These are phyloP conservation scores for Phoxinus phoxinus DNA, from an alignment of 2,113 vertebrate genomes.

Conservation along the genomic window DNA sequence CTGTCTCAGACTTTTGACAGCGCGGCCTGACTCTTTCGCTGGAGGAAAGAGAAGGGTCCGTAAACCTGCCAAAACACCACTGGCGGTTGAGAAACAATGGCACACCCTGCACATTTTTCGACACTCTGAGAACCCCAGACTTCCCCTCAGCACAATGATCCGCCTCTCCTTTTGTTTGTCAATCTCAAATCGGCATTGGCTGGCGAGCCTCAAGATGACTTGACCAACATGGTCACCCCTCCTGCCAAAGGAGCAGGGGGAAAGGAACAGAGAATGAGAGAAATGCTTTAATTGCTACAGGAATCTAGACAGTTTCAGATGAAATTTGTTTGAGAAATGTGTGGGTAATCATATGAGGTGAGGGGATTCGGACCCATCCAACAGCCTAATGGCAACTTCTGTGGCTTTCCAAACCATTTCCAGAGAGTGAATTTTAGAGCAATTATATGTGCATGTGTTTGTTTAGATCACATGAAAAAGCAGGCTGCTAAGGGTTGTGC, in stretches of 20 bases:
- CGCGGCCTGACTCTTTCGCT: conserved; percentile 62
- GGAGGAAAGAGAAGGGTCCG: conserved; percentile 65
- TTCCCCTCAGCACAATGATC: conserved; percentile 66
- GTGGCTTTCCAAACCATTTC: conserved; percentile 59
- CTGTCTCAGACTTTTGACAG: conserved; percentile 68
- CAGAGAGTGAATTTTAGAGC: conserved; percentile 57
- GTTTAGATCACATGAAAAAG: conserved; percentile 54
- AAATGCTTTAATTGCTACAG: conserved; percentile 76
- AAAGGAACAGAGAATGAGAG: conserved; percentile 68
- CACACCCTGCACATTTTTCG: conserved; percentile 73
- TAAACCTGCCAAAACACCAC: conserved; percentile 69
- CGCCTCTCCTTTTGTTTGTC: conserved; percentile 71
- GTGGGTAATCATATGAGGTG: conserved; percentile 64
- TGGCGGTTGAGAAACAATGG: conserved; percentile 76
- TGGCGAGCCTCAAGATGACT: conserved; percentile 64
- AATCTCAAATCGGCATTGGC: conserved; percentile 75
- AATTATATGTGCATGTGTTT: conserved; percentile 56
- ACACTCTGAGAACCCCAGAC: conserved; percentile 68
- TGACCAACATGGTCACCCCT: conserved; percentile 71
- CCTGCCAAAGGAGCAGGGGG: conserved; percentile 70
- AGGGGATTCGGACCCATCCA: conserved; percentile 63
- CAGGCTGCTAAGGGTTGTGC: conserved; percentile 50
- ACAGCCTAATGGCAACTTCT: conserved; percentile 64
- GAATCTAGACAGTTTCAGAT: conserved; percentile 70
- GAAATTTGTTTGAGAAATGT: conserved; percentile 67